Evolutionary conservation across 2,888 invertebrate genomes (phyloP).

Genomic region (Sphecodes monilicornis): DNA sequence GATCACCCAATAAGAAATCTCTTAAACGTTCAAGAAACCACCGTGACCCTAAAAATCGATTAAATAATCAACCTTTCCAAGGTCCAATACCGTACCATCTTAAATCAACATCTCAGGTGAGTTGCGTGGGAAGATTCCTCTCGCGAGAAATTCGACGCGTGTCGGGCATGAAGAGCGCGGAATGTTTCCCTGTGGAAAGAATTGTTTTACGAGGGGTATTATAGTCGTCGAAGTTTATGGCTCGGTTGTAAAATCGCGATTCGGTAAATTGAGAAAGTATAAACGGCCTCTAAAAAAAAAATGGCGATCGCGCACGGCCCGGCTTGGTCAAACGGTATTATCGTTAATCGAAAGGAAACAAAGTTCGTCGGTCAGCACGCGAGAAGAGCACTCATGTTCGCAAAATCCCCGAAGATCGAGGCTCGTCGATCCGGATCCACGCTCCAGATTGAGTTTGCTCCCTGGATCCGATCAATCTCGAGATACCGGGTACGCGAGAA

Average conservation of each 20-base stretch:
- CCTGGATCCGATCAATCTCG: background rate
- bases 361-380: background rate
- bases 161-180: slow-evolving; percentile 9
- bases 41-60: background rate
- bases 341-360: background rate
- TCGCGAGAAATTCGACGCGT: background rate
- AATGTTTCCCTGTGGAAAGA: slow-evolving; percentile 24
- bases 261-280: slow-evolving; percentile 51
- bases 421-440: background rate
- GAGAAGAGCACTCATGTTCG: background rate
- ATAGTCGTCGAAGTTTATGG: slow-evolving; percentile 42
- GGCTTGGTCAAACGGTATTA: background rate
- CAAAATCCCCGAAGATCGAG: background rate
- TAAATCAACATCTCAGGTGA: background rate
- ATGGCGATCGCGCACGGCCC: background rate
- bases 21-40: too few relatives aligned
- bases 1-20: too few relatives aligned
- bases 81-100: background rate
- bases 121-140: background rate
- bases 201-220: slow-evolving; percentile 51
- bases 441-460: slow-evolving; percentile 2
- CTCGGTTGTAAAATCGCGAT: slow-evolving; percentile 48
- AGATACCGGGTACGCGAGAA: background rate
- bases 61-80: background rate
- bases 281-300: background rate